A percentile compares a stretch with the other conserved stretches of the same genome.
Evolutionary conservation across 2,113 vertebrate species (phyloP).

Genomic region (Zootoca vivipara): DNA sequence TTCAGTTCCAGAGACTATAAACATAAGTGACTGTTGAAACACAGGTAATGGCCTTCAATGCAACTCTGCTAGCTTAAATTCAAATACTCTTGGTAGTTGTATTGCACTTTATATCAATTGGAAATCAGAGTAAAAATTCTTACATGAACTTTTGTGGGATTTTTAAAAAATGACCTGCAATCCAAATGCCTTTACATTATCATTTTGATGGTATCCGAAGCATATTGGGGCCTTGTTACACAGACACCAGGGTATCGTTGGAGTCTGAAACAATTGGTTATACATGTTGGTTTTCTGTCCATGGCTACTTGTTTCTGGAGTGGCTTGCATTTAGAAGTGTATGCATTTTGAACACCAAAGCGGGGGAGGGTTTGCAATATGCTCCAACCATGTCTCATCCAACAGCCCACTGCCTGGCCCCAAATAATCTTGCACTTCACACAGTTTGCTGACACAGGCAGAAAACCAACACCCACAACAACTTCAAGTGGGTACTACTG

Average conservation of each 20-base stretch:
- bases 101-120: background rate
- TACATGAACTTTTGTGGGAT: background rate
- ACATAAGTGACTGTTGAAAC: background rate
- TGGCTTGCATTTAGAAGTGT: background rate
- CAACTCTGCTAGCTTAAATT: background rate
- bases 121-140: background rate
- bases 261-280: background rate
- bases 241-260: background rate
- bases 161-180: background rate
- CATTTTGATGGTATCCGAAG: background rate
- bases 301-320: background rate
- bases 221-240: background rate
- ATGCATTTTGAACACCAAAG: background rate
- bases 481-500: background rate
- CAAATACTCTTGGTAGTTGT: background rate
- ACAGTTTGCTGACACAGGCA: background rate
- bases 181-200: background rate
- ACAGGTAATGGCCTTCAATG: background rate
- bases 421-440: background rate
- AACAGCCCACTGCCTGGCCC: background rate
- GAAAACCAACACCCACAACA: background rate
- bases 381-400: too few species aligned
- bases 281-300: background rate
- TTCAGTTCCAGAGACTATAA: background rate
- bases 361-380: background rate